Evolutionary conservation across 2,797 vertebrate species (phyloP).

Genomic region (Enteromius argenteus): DNA sequence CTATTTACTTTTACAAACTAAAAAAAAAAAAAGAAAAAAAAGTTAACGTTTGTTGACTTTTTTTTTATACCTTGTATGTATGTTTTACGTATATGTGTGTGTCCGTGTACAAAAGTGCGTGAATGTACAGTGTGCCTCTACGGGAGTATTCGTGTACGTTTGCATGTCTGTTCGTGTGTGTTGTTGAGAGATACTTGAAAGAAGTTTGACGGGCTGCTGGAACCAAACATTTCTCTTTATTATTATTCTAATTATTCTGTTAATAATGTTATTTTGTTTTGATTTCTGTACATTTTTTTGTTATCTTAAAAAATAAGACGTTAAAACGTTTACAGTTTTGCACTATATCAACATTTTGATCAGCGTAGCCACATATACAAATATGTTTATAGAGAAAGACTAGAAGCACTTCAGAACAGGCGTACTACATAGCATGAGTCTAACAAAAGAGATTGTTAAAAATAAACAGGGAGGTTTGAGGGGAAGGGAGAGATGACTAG

Average conservation of each 20-base stretch:
- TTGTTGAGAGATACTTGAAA: constrained; percentile 98
- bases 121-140: constrained; percentile 49
- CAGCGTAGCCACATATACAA: constrained; percentile 87
- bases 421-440: constrained; percentile 82
- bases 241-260: constrained; percentile 72
- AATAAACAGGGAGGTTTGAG: constrained; percentile 10
- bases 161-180: constrained; percentile 61
- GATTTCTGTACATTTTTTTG: constrained; percentile 72
- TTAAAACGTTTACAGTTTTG: constrained; percentile 93
- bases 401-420: constrained; percentile 89
- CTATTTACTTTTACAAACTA: constrained; percentile 87
- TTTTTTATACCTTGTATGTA: constrained; percentile 77
- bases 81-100: constrained; percentile 78
- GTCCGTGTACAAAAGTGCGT: constrained; percentile 46
- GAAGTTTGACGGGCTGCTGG: constrained; percentile 98
- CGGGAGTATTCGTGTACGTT: constrained; percentile 41
- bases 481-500: constrained; percentile 16
- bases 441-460: constrained; percentile 63
- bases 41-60: constrained; percentile 75
- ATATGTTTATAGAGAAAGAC: constrained; percentile 82
- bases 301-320: constrained; percentile 69
- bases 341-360: constrained; percentile 93
- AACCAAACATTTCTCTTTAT: constrained; percentile 97
- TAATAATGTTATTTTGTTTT: constrained; percentile 67
- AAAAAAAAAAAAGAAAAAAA: constrained; percentile 78